Base-by-base conservation (phyloP, 2,888 invertebrate genomes). In the Acholoe squamosa region DNA sequence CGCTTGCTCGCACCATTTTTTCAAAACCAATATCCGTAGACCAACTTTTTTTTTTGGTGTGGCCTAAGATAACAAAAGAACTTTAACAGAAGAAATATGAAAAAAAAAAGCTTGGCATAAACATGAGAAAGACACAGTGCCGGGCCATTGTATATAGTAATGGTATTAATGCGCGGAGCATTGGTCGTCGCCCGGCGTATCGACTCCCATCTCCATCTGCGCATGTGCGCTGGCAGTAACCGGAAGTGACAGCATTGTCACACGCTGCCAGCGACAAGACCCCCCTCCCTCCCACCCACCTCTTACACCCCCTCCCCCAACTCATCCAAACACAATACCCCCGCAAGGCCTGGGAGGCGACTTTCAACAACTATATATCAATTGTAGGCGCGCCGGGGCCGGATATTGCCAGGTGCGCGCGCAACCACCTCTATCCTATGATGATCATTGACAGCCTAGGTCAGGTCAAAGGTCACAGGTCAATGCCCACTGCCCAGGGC, bases 351-450 rank as follows among this genome's bases (percentile, higher is more conserved):
- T 25, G 71, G 43, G 28, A 25, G 28, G 71, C 71, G 31, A 71
- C 14, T 71, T 71, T 71, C 71, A 71, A 71, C 71, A 25, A 28
- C 71, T 25, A 71, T 71, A 71, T 71, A 71, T 71, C 71, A 71
- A 71, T 71, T 71, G 71, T 71, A 1, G 71, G 28, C 28, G 71
- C 31, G 31, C 3, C n/a, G n/a, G 28, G 71, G 28, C 71, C 71
- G 71, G 71, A 71, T 71, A 71, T 71, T 71, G 71, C 25, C 71
- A 71, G 71, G 71, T 71, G 71, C 71, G 71, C 71, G 71, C 71
- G 71, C 71, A 71, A 61, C 71, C 71, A 71, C 71, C 71, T 71
- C 71, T 71, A 71, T 71, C 71, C 71, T 71, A 71, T 71, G 71
- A 71, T 71, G 71, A 71, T 28, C 71, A 71, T 71, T 71, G 71